Percentiles rank a stretch among this genome's conserved stretches.
Evolutionary conservation across 2,113 vertebrate species (phyloP).

Genomic region (Nannobrachium achirus): DNA sequence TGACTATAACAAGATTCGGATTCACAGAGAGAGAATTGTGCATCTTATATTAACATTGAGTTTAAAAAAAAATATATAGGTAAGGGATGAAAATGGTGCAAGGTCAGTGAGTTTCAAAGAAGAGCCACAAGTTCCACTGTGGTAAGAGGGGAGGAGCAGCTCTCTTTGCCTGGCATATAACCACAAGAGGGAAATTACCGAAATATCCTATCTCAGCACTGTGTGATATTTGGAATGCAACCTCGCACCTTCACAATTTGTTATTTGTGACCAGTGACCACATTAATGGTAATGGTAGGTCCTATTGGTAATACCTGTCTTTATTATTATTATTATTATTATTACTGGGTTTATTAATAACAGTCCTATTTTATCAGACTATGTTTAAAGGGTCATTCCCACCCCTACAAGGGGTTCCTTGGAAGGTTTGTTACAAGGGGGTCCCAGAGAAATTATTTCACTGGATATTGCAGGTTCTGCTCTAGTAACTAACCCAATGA

Average conservation of each 20-base stretch:
- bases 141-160: conserved; percentile 8
- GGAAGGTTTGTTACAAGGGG: too few relatives aligned
- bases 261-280: background rate
- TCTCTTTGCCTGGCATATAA: background rate
- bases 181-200: conserved; percentile 15
- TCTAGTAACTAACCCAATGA: too few relatives aligned
- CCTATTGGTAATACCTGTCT: too few relatives aligned
- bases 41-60: background rate
- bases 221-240: background rate
- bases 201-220: background rate
- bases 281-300: too few relatives aligned
- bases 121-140: background rate
- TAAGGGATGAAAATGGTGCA: conserved; percentile 1
- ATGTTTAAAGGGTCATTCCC: too few relatives aligned
- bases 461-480: too few relatives aligned
- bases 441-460: too few relatives aligned
- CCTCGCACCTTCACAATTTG: background rate
- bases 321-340: too few relatives aligned
- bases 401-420: too few relatives aligned
- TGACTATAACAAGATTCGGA: background rate
- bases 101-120: background rate
- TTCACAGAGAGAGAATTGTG: background rate
- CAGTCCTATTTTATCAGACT: too few relatives aligned
- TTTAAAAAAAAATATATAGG: background rate
- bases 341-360: too few relatives aligned